Conservation (phyloP, 2,113 vertebrate species). For the Hepsetus odoe region DNA sequence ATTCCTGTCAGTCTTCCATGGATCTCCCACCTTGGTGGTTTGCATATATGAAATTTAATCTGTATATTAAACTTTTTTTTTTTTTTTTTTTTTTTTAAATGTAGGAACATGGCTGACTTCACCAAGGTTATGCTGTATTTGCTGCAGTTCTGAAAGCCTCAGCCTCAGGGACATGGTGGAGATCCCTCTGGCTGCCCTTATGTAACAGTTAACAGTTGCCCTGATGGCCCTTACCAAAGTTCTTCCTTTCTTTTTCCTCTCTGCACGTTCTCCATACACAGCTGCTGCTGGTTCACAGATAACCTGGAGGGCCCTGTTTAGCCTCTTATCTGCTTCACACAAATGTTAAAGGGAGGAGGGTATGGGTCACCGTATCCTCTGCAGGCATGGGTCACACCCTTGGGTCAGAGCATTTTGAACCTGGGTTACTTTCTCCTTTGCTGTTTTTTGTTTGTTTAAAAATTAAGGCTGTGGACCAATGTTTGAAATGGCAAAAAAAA, state of each 20-base stretch:
- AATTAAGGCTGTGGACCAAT: constrained; percentile 19
- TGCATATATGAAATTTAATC: background rate
- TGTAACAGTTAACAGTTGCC: constrained; percentile 41
- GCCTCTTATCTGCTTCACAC: constrained; percentile 53
- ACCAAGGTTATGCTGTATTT: background rate
- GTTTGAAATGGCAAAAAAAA: background rate
- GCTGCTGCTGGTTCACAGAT: constrained; percentile 38
- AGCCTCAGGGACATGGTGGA: constrained; percentile 23
- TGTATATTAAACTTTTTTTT: no score
- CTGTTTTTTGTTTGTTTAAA: background rate
- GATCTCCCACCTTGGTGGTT: background rate
- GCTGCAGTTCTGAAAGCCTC: background rate
- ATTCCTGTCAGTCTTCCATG: background rate
- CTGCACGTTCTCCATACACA: constrained; percentile 1
- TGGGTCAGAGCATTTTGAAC: constrained; percentile 47
- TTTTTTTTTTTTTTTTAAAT: background rate
- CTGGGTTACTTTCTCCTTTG: background rate
- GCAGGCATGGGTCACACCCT: constrained; percentile 40
- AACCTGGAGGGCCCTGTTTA: constrained; percentile 19
- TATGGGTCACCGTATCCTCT: constrained; percentile 44
- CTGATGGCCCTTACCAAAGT: background rate
- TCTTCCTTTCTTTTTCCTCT: constrained; percentile 2
- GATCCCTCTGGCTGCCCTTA: constrained; percentile 26
- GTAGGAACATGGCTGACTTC: background rate
- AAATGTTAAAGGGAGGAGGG: constrained; percentile 22